A percentile compares a stretch with the other conserved stretches of the same genome.
Conservation (phyloP, 2,888 invertebrate genomes). For the Onthophagus sagittarius region DNA sequence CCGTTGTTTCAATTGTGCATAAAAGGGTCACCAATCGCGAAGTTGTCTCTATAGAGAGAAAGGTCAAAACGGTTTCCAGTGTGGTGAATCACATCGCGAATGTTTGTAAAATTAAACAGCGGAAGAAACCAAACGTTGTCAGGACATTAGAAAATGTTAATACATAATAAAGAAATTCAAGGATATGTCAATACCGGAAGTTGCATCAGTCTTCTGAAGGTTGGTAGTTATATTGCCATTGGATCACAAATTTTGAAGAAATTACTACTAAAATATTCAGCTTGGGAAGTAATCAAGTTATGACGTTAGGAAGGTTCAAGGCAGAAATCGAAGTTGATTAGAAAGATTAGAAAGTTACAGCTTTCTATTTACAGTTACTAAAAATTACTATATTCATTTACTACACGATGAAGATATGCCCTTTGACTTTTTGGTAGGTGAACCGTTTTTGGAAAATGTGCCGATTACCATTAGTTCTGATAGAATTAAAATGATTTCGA, state of each 20-base stretch:
- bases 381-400: conserved; percentile 12
- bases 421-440: conserved; percentile 14
- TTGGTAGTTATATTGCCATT: conserved; percentile 3
- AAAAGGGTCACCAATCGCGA: too few species aligned
- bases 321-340: background rate
- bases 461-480: background rate
- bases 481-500: background rate
- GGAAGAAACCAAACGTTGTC: too few species aligned
- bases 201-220: conserved; percentile 13
- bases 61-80: too few species aligned
- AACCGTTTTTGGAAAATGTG: conserved; percentile 11
- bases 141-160: conserved; percentile 3
- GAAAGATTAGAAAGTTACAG: too few species aligned
- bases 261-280: conserved; percentile 11
- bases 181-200: conserved; percentile 23
- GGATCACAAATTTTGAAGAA: conserved; percentile 12
- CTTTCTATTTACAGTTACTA: too few species aligned
- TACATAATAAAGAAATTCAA: background rate
- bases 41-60: too few species aligned
- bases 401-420: conserved; percentile 16
- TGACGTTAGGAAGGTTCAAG: conserved; percentile 15
- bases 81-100: too few species aligned
- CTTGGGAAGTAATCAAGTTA: conserved; percentile 6
- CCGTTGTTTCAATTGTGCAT: too few species aligned
- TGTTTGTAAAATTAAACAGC: too few species aligned